phyloP scores from a whole-genome alignment of 2,113 vertebrate genomes.

The Puffinus mauretanicus region DNA sequence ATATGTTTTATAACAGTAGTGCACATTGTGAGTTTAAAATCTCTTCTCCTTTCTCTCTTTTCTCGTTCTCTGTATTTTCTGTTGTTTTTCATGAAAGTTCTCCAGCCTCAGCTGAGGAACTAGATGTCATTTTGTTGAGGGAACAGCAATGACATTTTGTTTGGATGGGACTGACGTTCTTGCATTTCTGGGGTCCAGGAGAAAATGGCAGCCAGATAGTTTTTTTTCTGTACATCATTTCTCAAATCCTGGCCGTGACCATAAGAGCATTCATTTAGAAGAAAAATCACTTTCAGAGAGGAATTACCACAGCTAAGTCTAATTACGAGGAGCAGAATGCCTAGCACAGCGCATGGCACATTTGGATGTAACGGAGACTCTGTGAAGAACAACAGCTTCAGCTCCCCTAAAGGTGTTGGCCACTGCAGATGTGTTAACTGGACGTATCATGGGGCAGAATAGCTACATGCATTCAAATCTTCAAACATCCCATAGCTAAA shows the following conservation, averaged over 20 bases:
- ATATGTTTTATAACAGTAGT: slow-evolving; percentile 59
- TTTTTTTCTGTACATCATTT: background rate
- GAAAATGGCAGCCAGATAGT: background rate
- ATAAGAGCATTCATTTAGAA: background rate
- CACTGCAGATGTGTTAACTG: background rate
- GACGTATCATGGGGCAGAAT: background rate
- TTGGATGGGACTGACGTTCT: background rate
- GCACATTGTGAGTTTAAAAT: slow-evolving; percentile 40
- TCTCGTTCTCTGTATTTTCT: background rate
- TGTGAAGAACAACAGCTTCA: background rate
- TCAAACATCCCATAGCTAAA: background rate
- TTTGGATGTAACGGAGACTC: background rate
- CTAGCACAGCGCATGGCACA: background rate
- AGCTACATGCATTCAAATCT: background rate
- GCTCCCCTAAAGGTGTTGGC: background rate
- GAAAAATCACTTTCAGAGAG: background rate
- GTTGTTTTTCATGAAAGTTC: background rate
- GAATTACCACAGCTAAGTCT: background rate
- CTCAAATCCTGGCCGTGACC: background rate
- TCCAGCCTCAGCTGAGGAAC: background rate
- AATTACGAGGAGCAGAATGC: background rate
- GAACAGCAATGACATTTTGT: background rate
- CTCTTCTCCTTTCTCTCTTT: slow-evolving; percentile 8
- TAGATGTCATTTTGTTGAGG: background rate
- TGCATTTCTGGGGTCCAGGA: background rate